phyloP scores from a whole-genome alignment of 2,888 invertebrate species.

The Drepana falcataria region DNA sequence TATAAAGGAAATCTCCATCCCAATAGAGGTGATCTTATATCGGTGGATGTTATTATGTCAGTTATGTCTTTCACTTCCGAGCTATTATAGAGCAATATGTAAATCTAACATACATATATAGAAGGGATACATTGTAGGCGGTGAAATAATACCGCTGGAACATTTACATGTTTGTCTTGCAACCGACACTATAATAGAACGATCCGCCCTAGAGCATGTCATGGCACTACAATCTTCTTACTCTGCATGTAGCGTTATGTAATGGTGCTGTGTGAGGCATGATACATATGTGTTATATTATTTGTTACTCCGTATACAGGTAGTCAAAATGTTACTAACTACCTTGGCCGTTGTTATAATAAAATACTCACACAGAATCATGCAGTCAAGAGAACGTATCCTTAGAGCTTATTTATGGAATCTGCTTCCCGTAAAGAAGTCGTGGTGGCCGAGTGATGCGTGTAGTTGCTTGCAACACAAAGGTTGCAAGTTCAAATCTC shows the following conservation, averaged over 20 bases:
- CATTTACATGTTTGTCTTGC: not conserved
- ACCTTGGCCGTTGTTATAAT: too few species aligned
- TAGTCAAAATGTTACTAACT: too few species aligned
- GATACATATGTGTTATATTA: too few species aligned
- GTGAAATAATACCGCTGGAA: conserved; percentile 9
- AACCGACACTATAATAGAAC: not conserved
- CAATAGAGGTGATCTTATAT: conserved; percentile 16
- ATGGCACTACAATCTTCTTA: not conserved
- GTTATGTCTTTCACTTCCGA: conserved; percentile 33
- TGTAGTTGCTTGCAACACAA: too few species aligned
- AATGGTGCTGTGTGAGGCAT: not conserved
- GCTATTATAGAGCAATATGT: conserved; percentile 14
- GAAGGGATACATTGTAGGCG: conserved; percentile 14
- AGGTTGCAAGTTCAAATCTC: too few species aligned
- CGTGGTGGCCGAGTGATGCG: too few species aligned
- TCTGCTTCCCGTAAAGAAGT: too few species aligned
- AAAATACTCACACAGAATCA: too few species aligned
- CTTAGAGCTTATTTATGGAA: too few species aligned
- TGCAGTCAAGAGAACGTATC: too few species aligned
- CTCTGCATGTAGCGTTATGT: not conserved
- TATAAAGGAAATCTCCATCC: not conserved
- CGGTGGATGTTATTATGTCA: conserved; percentile 26
- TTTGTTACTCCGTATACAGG: too few species aligned
- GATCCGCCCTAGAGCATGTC: not conserved
- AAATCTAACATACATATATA: conserved; percentile 12